phyloP scores from a whole-genome alignment of 2,113 vertebrate species.

The Barbus barbus region DNA sequence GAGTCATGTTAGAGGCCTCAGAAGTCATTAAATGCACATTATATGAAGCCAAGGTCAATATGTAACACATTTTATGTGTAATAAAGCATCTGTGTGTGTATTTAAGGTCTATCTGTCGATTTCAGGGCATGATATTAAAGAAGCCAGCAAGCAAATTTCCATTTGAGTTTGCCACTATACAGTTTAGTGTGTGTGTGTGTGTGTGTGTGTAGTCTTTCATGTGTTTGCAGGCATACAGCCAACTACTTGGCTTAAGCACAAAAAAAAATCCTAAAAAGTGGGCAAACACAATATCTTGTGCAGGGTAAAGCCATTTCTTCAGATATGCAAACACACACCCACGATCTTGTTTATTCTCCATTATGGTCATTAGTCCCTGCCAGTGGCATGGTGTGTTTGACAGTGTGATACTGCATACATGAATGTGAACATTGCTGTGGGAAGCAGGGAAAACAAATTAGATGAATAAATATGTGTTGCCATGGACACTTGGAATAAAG shows the following conservation, averaged over 20 bases:
- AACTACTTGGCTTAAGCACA: neutral
- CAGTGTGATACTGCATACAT: slow-evolving; percentile 11
- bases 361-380: slow-evolving; percentile 25
- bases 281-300: slow-evolving; percentile 8
- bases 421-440: neutral
- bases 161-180: neutral
- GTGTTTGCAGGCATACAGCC: neutral
- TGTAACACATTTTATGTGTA: neutral
- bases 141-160: neutral
- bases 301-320: neutral
- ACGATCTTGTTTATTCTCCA: slow-evolving; percentile 11
- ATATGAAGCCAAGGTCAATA: neutral
- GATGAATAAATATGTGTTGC: slow-evolving; percentile 42
- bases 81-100: neutral
- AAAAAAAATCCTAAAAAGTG: neutral
- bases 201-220: neutral
- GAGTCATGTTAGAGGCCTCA: neutral
- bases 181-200: neutral
- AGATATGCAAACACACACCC: neutral
- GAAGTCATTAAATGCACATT: neutral
- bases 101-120: neutral
- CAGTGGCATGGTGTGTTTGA: slow-evolving; percentile 10
- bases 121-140: neutral
- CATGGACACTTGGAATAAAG: slow-evolving; percentile 44
- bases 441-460: slow-evolving; percentile 25